These are phyloP conservation scores for Papio anubis DNA, from an alignment of 2,113 vertebrate genomes.

Conservation along the genomic window DNA sequence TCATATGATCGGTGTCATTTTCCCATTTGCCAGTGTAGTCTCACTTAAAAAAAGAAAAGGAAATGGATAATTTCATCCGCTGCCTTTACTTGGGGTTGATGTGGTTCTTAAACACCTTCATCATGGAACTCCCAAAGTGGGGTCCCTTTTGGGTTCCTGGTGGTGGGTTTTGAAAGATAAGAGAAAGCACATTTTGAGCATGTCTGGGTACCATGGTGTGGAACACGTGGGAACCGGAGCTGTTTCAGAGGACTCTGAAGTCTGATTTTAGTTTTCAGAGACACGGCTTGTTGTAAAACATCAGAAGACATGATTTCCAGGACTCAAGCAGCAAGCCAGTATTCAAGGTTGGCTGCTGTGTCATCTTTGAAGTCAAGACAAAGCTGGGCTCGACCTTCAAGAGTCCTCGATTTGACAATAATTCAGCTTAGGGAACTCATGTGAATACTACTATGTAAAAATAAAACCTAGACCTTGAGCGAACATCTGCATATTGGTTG, in stretches of 20 bases:
- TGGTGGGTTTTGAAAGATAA: neutral
- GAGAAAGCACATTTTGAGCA: neutral
- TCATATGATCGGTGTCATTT: neutral
- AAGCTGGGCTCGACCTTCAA: accelerated
- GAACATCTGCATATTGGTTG: conserved; percentile 41
- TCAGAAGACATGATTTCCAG: neutral
- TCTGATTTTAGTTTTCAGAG: conserved; percentile 5
- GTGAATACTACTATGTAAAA: conserved; percentile 33
- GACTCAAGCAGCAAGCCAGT: neutral
- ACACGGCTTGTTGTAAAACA: neutral
- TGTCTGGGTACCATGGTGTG: neutral
- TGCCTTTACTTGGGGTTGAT: neutral
- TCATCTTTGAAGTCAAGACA: neutral
- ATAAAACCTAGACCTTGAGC: neutral
- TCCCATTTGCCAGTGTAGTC: neutral
- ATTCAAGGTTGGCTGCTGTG: neutral
- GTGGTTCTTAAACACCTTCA: neutral
- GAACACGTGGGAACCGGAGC: neutral
- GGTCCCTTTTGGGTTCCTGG: neutral
- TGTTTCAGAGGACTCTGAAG: neutral
- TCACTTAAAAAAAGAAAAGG: neutral
- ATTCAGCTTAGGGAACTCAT: neutral
- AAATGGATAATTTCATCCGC: neutral
- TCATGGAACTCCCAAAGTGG: neutral
- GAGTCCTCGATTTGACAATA: neutral